Conservation (phyloP, 2,113 vertebrate species). For the Elanoides forficatus region DNA sequence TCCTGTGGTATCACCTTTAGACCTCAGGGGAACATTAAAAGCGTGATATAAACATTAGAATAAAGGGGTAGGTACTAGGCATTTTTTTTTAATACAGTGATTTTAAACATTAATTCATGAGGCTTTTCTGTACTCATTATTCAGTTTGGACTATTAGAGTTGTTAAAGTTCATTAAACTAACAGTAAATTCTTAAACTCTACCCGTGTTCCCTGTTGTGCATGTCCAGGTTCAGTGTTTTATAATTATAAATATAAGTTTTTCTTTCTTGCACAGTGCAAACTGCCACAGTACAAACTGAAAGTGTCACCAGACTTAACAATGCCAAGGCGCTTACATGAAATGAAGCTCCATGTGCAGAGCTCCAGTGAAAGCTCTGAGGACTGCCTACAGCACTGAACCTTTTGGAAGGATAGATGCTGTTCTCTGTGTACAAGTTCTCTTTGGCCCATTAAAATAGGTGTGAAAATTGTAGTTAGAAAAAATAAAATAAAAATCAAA, state of each 20-base stretch:
- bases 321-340: background rate
- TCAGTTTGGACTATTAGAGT: background rate
- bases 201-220: background rate
- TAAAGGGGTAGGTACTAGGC: background rate
- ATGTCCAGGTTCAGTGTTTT: background rate
- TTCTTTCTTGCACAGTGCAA: background rate
- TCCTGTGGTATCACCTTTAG: background rate
- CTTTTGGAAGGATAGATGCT: background rate
- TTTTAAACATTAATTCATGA: background rate
- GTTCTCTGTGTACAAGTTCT: background rate
- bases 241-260: background rate
- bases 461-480: background rate
- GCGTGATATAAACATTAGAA: background rate
- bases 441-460: background rate
- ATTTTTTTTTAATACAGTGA: fast-evolving
- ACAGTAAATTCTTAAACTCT: background rate
- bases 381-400: background rate
- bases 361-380: background rate
- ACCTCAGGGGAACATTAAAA: background rate
- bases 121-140: background rate
- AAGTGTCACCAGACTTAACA: background rate
- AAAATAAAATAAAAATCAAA: background rate
- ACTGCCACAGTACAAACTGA: background rate
- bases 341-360: background rate
- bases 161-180: background rate